Evolutionary conservation across 1,140 invertebrate species (phyloP).

Genomic region (Amyelois transitella): DNA sequence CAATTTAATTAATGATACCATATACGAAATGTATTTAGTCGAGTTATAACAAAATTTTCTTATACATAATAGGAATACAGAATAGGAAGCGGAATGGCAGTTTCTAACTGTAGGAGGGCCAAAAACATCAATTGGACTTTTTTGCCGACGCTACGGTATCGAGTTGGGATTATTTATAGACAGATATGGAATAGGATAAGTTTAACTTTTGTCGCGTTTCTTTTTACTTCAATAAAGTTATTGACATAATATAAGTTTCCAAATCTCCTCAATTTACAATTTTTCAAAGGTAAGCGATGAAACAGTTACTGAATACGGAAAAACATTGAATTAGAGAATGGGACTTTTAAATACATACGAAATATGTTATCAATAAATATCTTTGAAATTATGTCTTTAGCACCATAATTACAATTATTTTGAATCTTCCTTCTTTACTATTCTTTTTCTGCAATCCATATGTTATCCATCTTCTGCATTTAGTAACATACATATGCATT

Average conservation of each 20-base stretch:
- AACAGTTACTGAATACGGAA: no score
- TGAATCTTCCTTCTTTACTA: no score
- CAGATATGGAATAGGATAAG: conserved; percentile 1
- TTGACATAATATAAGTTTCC: background rate
- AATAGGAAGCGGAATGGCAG: background rate
- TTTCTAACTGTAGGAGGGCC: background rate
- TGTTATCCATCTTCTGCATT: no score
- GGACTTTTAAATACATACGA: background rate
- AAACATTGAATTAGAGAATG: no score
- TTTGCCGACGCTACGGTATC: conserved; percentile 1
- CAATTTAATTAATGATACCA: background rate
- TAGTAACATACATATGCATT: no score
- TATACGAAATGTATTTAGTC: background rate
- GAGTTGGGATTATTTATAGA: background rate
- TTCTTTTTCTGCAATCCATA: no score
- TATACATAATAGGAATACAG: conserved; percentile 4
- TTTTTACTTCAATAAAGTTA: background rate
- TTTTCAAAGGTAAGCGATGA: no score
- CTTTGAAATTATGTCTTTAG: background rate
- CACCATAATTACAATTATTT: no score
- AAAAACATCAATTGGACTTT: conserved; percentile 6
- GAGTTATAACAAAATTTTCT: conserved; percentile 3
- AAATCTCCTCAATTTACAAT: background rate
- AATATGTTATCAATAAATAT: background rate
- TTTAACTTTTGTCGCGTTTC: background rate